phyloP scores from a whole-genome alignment of 2,888 invertebrate species.

The Saturnia japonica region DNA sequence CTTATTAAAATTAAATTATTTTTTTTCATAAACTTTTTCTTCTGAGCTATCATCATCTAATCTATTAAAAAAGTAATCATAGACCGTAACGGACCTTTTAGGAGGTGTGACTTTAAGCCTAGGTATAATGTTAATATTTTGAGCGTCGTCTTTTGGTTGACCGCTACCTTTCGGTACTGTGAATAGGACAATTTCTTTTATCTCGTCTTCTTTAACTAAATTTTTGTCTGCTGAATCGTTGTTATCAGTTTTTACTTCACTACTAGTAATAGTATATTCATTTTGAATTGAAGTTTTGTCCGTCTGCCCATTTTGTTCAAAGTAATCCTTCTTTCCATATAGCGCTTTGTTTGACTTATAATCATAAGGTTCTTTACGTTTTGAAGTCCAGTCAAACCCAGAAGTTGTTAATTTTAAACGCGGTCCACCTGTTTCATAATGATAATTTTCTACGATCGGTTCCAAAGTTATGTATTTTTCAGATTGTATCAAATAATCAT shows the following conservation, averaged over 20 bases:
- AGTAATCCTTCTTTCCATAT: slow-evolving; percentile 37
- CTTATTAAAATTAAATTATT: slow-evolving; percentile 5
- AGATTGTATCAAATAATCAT: slow-evolving; percentile 21
- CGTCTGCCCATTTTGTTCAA: slow-evolving; percentile 17
- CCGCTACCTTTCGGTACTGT: not conserved
- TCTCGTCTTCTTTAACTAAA: not conserved
- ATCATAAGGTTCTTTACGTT: slow-evolving; percentile 37
- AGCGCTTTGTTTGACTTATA: slow-evolving; percentile 43
- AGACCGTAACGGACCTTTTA: slow-evolving; percentile 23
- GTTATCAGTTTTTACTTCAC: not conserved
- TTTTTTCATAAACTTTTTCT: slow-evolving; percentile 18
- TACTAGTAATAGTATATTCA: slow-evolving; percentile 7
- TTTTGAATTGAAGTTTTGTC: slow-evolving; percentile 4
- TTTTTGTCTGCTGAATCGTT: not conserved
- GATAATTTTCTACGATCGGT: slow-evolving; percentile 3
- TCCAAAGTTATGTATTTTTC: slow-evolving; percentile 1
- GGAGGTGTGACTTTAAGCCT: slow-evolving; percentile 20
- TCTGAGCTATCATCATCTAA: slow-evolving; percentile 19
- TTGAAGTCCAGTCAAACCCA: slow-evolving; percentile 19
- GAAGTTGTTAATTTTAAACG: slow-evolving; percentile 8
- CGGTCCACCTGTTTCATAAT: not conserved
- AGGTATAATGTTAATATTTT: slow-evolving; percentile 22
- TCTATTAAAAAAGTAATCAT: slow-evolving; percentile 24
- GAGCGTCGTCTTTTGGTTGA: slow-evolving; percentile 22
- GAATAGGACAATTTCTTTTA: not conserved